These are phyloP conservation scores for Amphiura filiformis DNA, from an alignment of 35 echinoderm and acorn worm genomes.

Conservation along the genomic window DNA sequence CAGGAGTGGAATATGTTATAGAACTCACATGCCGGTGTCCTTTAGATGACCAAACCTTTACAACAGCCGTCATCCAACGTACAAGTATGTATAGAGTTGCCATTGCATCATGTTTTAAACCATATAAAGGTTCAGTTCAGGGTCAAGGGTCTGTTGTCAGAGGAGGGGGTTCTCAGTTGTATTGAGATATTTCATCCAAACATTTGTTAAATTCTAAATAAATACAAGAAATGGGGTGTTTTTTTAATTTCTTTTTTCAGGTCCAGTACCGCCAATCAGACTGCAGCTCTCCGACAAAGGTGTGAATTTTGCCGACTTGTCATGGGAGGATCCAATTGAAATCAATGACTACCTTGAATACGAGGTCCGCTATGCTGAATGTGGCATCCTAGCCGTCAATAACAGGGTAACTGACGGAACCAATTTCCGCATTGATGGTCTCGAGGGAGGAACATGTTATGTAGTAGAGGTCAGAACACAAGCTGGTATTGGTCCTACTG, in stretches of 20 bases:
- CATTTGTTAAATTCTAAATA: too few relatives aligned
- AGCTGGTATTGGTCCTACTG: neutral
- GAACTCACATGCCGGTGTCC: neutral
- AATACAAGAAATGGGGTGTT: too few relatives aligned
- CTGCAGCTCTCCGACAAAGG: neutral
- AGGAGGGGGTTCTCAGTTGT: too few relatives aligned
- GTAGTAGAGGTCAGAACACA: neutral
- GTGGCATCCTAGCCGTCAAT: neutral
- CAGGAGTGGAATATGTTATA: neutral
- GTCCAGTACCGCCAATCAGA: neutral
- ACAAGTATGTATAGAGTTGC: neutral
- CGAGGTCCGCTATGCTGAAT: neutral
- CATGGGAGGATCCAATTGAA: neutral
- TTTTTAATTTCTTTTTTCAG: neutral
- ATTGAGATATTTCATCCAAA: too few relatives aligned
- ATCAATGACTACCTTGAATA: neutral
- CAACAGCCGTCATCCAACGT: neutral
- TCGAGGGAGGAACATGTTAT: conserved; percentile 11
- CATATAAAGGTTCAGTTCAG: too few relatives aligned
- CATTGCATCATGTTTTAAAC: too few relatives aligned
- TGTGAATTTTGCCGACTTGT: neutral
- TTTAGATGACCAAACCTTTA: neutral
- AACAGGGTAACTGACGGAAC: neutral
- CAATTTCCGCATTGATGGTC: neutral
- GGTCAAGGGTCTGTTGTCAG: too few relatives aligned